These are phyloP conservation scores for Tribolium freemani DNA, from an alignment of 2,888 invertebrate genomes.

Conservation along the genomic window DNA sequence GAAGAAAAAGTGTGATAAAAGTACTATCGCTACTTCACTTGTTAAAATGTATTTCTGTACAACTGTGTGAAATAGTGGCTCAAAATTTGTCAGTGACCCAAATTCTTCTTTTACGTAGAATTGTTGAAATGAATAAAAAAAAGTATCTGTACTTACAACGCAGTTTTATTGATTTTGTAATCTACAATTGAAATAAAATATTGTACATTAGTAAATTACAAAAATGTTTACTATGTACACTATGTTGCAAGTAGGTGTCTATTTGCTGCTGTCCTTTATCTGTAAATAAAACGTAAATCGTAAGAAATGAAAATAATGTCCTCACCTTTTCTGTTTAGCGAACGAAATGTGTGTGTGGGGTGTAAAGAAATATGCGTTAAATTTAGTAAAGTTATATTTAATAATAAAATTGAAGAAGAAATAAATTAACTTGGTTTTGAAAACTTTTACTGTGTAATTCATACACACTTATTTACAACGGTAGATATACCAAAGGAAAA, in stretches of 20 bases:
- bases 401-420: slow-evolving; percentile 47
- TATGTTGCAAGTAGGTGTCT: not conserved
- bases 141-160: not conserved
- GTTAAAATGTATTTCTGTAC: no score
- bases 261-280: not conserved
- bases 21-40: no score
- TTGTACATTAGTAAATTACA: not conserved
- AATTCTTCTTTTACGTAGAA: not conserved
- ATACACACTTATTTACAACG: slow-evolving; percentile 68
- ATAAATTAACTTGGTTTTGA: slow-evolving; percentile 63
- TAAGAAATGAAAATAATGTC: not conserved
- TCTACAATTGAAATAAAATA: not conserved
- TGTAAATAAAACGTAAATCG: not conserved
- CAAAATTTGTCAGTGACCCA: not conserved
- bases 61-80: no score
- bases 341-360: not conserved
- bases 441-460: slow-evolving; percentile 64
- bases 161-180: not conserved
- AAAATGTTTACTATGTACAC: not conserved
- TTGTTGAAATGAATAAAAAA: not conserved
- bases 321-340: not conserved
- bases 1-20: no score
- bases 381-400: slow-evolving; percentile 41
- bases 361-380: slow-evolving; percentile 21
- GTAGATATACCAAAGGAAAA: slow-evolving; percentile 64